These are phyloP conservation scores for Melanostoma scalare DNA, from an alignment of 2,888 invertebrate species.

Conservation along the genomic window DNA sequence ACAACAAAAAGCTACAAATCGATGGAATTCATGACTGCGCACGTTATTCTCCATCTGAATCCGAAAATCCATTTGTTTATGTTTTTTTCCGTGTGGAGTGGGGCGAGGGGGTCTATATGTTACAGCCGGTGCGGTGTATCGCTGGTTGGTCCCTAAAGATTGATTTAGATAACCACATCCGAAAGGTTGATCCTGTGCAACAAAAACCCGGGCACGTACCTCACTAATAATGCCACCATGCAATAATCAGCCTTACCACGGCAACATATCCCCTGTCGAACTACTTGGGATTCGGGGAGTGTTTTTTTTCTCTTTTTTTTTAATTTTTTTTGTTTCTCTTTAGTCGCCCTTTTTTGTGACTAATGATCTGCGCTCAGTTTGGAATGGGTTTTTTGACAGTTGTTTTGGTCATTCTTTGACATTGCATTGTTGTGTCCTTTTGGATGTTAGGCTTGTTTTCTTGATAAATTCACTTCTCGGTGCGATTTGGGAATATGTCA, in stretches of 20 bases:
- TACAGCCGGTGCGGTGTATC: constrained; percentile 20
- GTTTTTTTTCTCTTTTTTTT: constrained; percentile 23
- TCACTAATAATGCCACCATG: constrained; percentile 73
- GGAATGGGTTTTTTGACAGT: constrained; percentile 69
- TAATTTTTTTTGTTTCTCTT: background rate
- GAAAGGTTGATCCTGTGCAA: constrained; percentile 71
- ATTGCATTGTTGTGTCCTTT: constrained; percentile 70
- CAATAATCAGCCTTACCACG: constrained; percentile 60
- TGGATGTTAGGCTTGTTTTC: constrained; percentile 26
- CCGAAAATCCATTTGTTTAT: constrained; percentile 66
- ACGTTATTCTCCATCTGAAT: constrained; percentile 65
- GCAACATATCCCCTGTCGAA: constrained; percentile 50
- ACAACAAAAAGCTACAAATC: constrained; percentile 72
- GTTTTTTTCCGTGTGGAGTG: constrained; percentile 21
- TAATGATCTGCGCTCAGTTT: constrained; percentile 70
- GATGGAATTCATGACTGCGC: constrained; percentile 71
- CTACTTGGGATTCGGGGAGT: constrained; percentile 54
- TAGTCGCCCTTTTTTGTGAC: constrained; percentile 49
- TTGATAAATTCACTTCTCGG: constrained; percentile 66
- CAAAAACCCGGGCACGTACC: constrained; percentile 72
- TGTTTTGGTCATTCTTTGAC: constrained; percentile 72
- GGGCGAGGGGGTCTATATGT: constrained; percentile 12
- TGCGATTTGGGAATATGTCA: constrained; percentile 57
- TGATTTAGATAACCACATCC: constrained; percentile 73
- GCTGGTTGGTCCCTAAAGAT: constrained; percentile 63